Evolutionary conservation across 2,888 invertebrate genomes (phyloP), one percentile per base, ranked within the genome.

Genomic region (Coecobrya sp.): DNA sequence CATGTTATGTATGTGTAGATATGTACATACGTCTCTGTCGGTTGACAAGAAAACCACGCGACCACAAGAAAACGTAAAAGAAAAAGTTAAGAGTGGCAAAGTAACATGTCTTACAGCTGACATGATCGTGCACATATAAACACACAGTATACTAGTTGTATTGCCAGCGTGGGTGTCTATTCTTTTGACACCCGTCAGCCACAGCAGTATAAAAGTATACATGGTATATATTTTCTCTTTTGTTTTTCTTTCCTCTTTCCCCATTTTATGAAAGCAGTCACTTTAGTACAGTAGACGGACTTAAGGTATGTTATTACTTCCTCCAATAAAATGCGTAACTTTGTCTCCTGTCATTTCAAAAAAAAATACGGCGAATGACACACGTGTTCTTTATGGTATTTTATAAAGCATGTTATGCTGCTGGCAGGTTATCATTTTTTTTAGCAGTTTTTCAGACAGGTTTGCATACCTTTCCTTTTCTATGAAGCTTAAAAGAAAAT

Each of bases 1-100:
- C 25, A 25, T 76, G 11, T 16, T 25, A 3, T 10, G 19, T 25
- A 3, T 10, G 65, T 42, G n/a, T 5, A 19, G 36, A 1, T 30
- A 8, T 30, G 65, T 68, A 16, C 16, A 0, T 13, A 70, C 16
- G 70, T 65, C 25, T 25, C 16, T 70, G 81, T 81, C 88, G 22
- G 36, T 86, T 68, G 49, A 76, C 45, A 76, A n/a, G 49, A 84
- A 84, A 89, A 89, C 82, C 84, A 73, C 89, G 89, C 89, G 84
- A 89, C 89, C 84, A 84, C 76, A 76, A 49, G 55, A 30, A 49
- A 84, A 25, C n/a, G 76, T 49, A 27, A 59, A 62, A 88, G 65
- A 82, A 42, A 45, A 89, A 85, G 76, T 70, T 70, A 76, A 76
- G 45, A 49, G 36, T 36, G 36, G 36, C 36, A 4, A 7, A 36